phyloP scores from a whole-genome alignment of 1,140 invertebrate genomes.

The Cataglyphis hispanica region DNA sequence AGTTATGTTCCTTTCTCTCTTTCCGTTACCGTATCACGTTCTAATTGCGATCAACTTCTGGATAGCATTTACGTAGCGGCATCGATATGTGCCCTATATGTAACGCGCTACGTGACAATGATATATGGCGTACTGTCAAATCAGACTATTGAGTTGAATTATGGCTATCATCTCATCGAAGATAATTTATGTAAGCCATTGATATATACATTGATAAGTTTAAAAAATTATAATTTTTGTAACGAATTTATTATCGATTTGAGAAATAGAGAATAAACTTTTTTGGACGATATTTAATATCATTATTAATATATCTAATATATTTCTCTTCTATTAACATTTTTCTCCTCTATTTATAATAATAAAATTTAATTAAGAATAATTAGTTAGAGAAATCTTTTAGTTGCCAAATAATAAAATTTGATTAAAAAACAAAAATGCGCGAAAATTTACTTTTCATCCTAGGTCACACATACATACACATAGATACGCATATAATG shows the following conservation, averaged over 20 bases:
- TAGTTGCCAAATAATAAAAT: constrained; percentile 3
- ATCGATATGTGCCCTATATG: constrained; percentile 27
- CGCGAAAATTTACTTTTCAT: not conserved
- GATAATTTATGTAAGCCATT: constrained; percentile 42
- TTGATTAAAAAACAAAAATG: not conserved
- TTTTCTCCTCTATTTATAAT: not conserved
- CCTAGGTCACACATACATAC: not conserved
- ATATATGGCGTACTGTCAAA: constrained; percentile 34
- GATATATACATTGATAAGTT: not conserved
- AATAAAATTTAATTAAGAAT: constrained; percentile 11
- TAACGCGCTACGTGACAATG: constrained; percentile 32
- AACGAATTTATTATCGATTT: no score
- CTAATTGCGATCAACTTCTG: constrained; percentile 37
- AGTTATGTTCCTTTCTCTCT: constrained; percentile 33
- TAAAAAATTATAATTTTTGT: not conserved
- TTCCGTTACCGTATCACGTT: constrained; percentile 30
- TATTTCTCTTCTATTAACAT: no score
- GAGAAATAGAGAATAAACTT: not conserved
- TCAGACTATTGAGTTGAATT: constrained; percentile 48
- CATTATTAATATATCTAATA: constrained; percentile 23
- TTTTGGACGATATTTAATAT: not conserved
- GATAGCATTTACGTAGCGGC: constrained; percentile 1
- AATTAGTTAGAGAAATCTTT: not conserved
- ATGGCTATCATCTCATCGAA: constrained; percentile 22
- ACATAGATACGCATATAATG: not conserved